Evolutionary conservation across 64 coral and sea anemone species (phyloP), one percentile per base, ranked within the genome.

Genomic region (Montipora cactus): DNA sequence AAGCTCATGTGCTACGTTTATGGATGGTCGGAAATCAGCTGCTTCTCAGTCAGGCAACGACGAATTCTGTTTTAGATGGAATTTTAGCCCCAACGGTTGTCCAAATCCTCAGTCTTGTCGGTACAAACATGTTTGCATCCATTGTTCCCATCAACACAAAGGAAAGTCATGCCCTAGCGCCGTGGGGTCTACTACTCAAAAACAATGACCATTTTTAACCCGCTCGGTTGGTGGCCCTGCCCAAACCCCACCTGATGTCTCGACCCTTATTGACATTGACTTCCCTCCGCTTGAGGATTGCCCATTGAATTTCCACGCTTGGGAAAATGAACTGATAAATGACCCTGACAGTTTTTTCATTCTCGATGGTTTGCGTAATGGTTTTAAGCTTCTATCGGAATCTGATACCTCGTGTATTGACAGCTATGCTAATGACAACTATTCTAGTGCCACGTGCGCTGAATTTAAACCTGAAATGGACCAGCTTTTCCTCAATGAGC

Each of bases 281-380:
- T 70, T 11, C 4, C 16, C 83, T 48, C 83, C 28, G 62, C 83
- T 87, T 70, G 83, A 87, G 28, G 83, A 87, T 45, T 87, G 59
- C 13, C 59, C 83, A 10, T 87, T 87, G 49, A 47, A 70, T 47
- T 87, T 87, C 83, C 83, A 67, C 83, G 64, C 83, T 87, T 87
- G 83, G 83, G 83, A 85, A 25, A 85, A 85, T 4, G 81, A 85
- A 67, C 81, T 67, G n/a, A 4, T 19, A n/a, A 16, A 64, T 8
- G 59, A 85, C 45, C 19, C 67, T 0, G 80, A 82, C 13, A 0
- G 47, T 16, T 28, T 4, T 45, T 85, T 85, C 22, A 85, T 85
- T 49, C 53, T 47, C 11, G 81, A 85, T 85, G 59, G 81, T 44
- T 49, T 67, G 44, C 57, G 19, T 48, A 13, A 67, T 66, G 81